Conservation (phyloP, 2,113 vertebrate genomes). For the Embiotoca jacksoni region DNA sequence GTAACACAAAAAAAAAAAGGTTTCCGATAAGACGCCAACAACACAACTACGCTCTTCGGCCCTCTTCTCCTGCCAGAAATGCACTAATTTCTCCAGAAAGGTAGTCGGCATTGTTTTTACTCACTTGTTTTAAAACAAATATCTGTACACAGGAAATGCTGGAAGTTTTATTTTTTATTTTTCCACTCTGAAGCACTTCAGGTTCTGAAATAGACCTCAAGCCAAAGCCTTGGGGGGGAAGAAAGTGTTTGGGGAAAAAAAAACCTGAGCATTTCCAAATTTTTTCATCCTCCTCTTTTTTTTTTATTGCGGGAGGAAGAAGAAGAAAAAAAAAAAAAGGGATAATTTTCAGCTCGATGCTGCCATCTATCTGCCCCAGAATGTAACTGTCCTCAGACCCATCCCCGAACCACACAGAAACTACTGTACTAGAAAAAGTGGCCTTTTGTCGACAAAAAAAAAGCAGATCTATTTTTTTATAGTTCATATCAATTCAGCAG, state of each 20-base stretch:
- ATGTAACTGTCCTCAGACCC: slow-evolving; percentile 49
- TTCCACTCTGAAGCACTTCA: slow-evolving; percentile 15
- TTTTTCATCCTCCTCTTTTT: background rate
- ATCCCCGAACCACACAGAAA: background rate
- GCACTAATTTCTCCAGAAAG: slow-evolving; percentile 56
- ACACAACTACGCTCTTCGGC: background rate
- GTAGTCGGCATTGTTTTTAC: background rate
- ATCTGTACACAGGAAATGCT: slow-evolving; percentile 15
- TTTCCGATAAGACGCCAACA: too few relatives aligned
- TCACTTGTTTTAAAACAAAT: slow-evolving; percentile 2
- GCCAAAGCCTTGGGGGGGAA: slow-evolving; percentile 59
- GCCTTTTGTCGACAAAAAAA: slow-evolving; percentile 53
- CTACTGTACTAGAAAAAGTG: slow-evolving; percentile 65
- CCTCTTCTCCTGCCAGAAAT: slow-evolving; percentile 53
- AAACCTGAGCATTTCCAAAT: slow-evolving; percentile 46
- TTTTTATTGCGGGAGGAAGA: background rate
- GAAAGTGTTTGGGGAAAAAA: slow-evolving; percentile 12
- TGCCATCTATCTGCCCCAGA: slow-evolving; percentile 62
- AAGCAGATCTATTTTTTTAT: slow-evolving; percentile 65
- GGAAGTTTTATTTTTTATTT: slow-evolving; percentile 27
- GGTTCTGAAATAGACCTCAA: slow-evolving; percentile 42
- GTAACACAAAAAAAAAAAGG: background rate
- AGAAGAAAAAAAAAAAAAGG: background rate
- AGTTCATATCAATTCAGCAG: slow-evolving; percentile 33
- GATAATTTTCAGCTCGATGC: slow-evolving; percentile 14